Evolutionary conservation across 2,113 vertebrate genomes (phyloP).

Genomic region (Boleophthalmus pectinirostris): DNA sequence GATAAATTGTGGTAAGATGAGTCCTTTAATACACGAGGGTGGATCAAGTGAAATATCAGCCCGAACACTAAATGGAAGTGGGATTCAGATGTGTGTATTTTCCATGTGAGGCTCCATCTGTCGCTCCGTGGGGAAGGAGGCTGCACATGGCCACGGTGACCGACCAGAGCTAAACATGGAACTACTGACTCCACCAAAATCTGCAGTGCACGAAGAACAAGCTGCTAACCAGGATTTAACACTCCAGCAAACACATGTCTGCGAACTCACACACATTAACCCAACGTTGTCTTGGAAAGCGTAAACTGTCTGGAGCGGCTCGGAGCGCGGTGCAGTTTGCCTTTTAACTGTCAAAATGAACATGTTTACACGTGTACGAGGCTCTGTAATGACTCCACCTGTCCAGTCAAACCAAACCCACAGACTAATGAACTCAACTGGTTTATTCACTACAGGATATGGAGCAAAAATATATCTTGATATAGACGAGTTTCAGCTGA

Average conservation of each 20-base stretch:
- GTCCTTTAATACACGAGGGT: too few species aligned
- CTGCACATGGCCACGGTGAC: not conserved
- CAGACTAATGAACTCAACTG: too few species aligned
- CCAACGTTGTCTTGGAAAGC: too few species aligned
- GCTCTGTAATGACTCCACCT: too few species aligned
- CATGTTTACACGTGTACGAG: too few species aligned
- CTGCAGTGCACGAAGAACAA: not conserved
- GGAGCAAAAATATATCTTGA: too few species aligned
- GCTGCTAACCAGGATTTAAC: not conserved
- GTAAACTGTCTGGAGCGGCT: too few species aligned
- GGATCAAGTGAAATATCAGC: not conserved
- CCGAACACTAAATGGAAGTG: not conserved
- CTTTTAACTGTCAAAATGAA: too few species aligned
- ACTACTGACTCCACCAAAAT: not conserved
- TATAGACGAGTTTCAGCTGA: too few species aligned
- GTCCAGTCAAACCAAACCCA: too few species aligned
- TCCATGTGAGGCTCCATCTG: conserved; percentile 3
- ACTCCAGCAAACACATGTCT: not conserved
- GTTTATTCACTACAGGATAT: too few species aligned
- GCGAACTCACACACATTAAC: not conserved
- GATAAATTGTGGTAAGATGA: not conserved
- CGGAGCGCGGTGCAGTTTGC: too few species aligned
- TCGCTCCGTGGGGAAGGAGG: conserved; percentile 1
- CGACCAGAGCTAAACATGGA: conserved; percentile 1
- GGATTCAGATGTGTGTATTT: not conserved